These are phyloP conservation scores for Nothoprocta perdicaria DNA, from an alignment of 2,113 vertebrate species.

Conservation along the genomic window DNA sequence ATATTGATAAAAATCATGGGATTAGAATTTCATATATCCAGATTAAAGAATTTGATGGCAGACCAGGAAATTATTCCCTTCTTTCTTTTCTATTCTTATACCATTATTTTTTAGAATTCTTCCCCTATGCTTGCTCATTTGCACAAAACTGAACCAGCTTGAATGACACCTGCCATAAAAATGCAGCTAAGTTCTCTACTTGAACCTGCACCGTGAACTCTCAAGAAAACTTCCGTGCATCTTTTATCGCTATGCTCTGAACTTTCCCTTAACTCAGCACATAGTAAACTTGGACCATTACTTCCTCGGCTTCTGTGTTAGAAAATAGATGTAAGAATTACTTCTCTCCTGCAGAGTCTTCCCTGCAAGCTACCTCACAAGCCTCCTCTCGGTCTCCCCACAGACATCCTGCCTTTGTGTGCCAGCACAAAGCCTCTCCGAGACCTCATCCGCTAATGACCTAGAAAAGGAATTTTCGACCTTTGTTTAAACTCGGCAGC, in stretches of 20 bases:
- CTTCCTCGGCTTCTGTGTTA: background rate
- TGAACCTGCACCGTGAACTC: background rate
- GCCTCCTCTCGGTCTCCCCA: background rate
- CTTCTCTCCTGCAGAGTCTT: background rate
- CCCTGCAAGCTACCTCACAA: background rate
- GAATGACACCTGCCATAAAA: background rate
- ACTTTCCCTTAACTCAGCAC: background rate
- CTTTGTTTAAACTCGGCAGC: background rate
- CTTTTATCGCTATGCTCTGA: background rate
- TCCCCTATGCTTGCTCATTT: background rate
- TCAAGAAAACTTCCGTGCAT: background rate
- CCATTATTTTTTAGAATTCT: background rate
- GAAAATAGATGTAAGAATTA: constrained; percentile 33
- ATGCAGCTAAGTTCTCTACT: background rate
- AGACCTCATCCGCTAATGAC: constrained; percentile 9
- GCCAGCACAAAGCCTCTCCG: background rate
- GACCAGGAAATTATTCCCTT: background rate
- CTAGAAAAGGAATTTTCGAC: constrained; percentile 6
- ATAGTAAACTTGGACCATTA: background rate
- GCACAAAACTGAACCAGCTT: background rate
- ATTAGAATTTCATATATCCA: background rate
- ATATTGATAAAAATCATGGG: background rate
- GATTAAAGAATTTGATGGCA: background rate
- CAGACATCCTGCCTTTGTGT: constrained; percentile 47
- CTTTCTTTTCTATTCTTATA: background rate